Percentiles rank a stretch among this genome's conserved stretches.
These are phyloP conservation scores for Musca vetustissima DNA, from an alignment of 1,140 invertebrate species.

Conservation along the genomic window DNA sequence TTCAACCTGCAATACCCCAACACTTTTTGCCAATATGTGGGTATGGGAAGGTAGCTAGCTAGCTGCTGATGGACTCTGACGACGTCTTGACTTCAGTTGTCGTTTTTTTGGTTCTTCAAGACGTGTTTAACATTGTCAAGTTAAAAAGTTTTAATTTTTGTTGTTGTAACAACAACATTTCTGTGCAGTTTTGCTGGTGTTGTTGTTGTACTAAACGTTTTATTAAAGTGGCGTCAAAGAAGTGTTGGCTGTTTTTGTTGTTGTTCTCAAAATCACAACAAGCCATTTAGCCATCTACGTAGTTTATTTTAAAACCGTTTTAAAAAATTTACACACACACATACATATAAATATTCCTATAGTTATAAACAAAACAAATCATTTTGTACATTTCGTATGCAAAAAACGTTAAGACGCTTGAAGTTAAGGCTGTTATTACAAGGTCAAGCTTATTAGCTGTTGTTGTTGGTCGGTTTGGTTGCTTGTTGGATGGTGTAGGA, in stretches of 20 bases:
- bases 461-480: not conserved
- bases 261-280: not conserved
- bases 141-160: not conserved
- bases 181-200: slow-evolving; percentile 10
- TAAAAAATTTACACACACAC: not conserved
- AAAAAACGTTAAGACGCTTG: slow-evolving; percentile 26
- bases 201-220: not conserved
- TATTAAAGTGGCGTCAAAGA: slow-evolving; percentile 20
- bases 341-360: not conserved
- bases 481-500: too few relatives aligned
- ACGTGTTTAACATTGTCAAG: slow-evolving; percentile 20
- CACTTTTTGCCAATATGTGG: not conserved
- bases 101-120: slow-evolving; percentile 1
- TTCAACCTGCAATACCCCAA: not conserved
- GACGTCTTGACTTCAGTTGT: too few relatives aligned
- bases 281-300: not conserved
- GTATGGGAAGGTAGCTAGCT: too few relatives aligned
- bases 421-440: slow-evolving; percentile 25
- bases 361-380: not conserved
- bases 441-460: slow-evolving; percentile 24
- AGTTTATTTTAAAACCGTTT: slow-evolving; percentile 16
- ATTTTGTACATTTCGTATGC: slow-evolving; percentile 27
- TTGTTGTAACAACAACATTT: not conserved
- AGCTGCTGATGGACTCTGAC: not conserved
- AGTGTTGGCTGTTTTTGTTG: not conserved